Percentiles rank a stretch among this genome's conserved stretches.
phyloP scores from a whole-genome alignment of 1,140 invertebrate genomes.

The Diprion similis region DNA sequence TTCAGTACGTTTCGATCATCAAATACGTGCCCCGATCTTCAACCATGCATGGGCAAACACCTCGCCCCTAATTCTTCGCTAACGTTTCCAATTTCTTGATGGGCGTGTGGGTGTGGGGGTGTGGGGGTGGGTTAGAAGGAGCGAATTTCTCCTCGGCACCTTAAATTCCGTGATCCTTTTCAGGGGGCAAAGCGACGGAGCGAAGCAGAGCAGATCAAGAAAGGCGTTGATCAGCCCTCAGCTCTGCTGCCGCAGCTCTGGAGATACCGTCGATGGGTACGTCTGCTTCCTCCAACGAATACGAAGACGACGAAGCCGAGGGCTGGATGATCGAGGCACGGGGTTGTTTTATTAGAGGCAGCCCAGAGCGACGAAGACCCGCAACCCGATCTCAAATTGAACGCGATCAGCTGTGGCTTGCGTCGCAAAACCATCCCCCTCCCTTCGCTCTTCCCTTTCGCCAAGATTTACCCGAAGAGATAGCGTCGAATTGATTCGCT shows the following conservation, averaged over 20 bases:
- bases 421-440: background rate
- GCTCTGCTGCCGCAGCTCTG: background rate
- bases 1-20: no score
- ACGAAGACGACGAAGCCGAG: background rate
- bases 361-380: background rate
- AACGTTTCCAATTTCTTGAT: no score
- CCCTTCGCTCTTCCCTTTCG: background rate
- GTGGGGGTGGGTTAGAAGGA: constrained; percentile 13
- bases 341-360: background rate
- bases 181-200: background rate
- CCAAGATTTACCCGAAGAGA: background rate
- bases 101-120: background rate
- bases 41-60: no score
- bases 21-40: no score
- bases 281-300: no score
- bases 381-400: constrained; percentile 7
- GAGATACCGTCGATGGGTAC: no score
- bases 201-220: background rate
- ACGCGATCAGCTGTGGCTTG: constrained; percentile 1
- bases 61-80: no score
- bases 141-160: constrained; percentile 11
- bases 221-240: constrained; percentile 19
- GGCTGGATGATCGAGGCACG: background rate
- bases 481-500: constrained; percentile 3
- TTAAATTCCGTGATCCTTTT: background rate